These are phyloP conservation scores for Pelobates cultripes DNA, from an alignment of 2,797 vertebrate species.

Conservation along the genomic window DNA sequence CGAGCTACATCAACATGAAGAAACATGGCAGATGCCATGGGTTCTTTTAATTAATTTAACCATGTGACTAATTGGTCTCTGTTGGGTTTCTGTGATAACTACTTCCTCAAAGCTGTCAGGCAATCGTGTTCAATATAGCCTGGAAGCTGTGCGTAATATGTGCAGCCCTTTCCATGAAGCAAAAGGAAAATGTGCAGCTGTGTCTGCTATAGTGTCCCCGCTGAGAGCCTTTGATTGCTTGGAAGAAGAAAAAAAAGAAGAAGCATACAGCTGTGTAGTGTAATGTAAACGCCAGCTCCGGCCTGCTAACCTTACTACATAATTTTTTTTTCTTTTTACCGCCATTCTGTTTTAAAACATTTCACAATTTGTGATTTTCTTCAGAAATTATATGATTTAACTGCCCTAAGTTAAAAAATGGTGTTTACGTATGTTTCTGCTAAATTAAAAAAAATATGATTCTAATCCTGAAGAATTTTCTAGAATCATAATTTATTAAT, in stretches of 20 bases:
- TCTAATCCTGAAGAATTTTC: too few species aligned
- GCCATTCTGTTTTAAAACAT: background rate
- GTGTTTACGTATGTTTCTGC: too few species aligned
- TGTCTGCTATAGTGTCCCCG: conserved; percentile 69
- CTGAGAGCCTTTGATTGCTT: conserved; percentile 62
- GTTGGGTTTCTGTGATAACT: conserved; percentile 84
- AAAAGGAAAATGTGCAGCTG: conserved; percentile 74
- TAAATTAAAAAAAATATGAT: too few species aligned
- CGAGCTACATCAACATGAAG: conserved; percentile 67
- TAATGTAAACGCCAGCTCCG: conserved; percentile 53
- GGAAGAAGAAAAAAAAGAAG: conserved; percentile 29
- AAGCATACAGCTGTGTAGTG: conserved; percentile 64
- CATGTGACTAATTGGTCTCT: conserved; percentile 84
- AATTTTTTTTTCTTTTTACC: background rate
- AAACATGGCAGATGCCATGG: conserved; percentile 78
- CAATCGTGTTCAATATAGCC: conserved; percentile 83
- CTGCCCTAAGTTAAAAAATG: too few species aligned
- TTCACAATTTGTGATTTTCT: background rate
- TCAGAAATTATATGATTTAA: too few species aligned
- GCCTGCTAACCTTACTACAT: conserved; percentile 7
- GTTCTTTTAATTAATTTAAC: conserved; percentile 85
- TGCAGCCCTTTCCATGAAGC: conserved; percentile 69
- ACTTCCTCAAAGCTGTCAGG: conserved; percentile 78
- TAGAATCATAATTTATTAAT: too few species aligned
- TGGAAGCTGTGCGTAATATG: conserved; percentile 73